A percentile compares a stretch with the other conserved stretches of the same genome.
phyloP scores from a whole-genome alignment of 2,888 invertebrate species.

The Oxyteleia sp. region DNA sequence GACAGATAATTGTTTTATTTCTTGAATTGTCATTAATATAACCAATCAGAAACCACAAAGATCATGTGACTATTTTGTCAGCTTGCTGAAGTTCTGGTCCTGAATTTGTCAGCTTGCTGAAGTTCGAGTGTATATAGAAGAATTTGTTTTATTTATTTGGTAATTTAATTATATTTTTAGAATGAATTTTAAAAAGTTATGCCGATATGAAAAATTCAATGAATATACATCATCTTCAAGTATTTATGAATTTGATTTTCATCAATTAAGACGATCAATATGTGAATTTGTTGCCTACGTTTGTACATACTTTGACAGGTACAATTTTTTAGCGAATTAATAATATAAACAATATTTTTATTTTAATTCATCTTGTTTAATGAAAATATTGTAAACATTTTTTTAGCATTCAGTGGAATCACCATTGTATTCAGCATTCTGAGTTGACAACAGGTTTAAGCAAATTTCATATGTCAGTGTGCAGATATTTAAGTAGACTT shows the following conservation, averaged over 20 bases:
- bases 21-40: too few relatives aligned
- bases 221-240: constrained; percentile 55
- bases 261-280: constrained; percentile 41
- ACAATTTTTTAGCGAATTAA: too few relatives aligned
- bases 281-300: constrained; percentile 48
- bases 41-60: too few relatives aligned
- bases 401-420: constrained; percentile 80
- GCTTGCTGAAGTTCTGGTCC: too few relatives aligned
- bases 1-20: too few relatives aligned
- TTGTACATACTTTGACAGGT: constrained; percentile 60
- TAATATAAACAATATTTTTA: too few relatives aligned
- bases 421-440: constrained; percentile 74
- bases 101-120: too few relatives aligned
- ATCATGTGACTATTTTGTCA: too few relatives aligned
- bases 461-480: constrained; percentile 78
- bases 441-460: constrained; percentile 80
- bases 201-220: constrained; percentile 62
- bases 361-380: background rate
- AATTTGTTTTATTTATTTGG: too few relatives aligned
- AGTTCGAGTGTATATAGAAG: too few relatives aligned
- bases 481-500: constrained; percentile 80
- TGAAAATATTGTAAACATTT: constrained; percentile 6
- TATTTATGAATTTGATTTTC: constrained; percentile 50
- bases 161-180: constrained; percentile 39
- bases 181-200: constrained; percentile 48